A percentile compares a stretch with the other conserved stretches of the same genome.
These are phyloP conservation scores for Scopus umbretta DNA, from an alignment of 2,113 vertebrate genomes.

Conservation along the genomic window DNA sequence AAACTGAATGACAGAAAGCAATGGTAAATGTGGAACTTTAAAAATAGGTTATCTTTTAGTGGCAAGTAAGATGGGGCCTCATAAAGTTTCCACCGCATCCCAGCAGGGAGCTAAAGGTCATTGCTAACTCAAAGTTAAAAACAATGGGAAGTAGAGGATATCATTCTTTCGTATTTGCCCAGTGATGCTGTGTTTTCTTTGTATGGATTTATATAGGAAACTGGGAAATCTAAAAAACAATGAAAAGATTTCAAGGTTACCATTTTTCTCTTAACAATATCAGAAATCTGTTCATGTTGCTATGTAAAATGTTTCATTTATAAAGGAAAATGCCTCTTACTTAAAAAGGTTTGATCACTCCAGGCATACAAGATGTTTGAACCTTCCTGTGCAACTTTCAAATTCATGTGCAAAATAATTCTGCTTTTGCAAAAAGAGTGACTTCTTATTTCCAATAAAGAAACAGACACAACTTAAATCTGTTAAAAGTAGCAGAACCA, in stretches of 20 bases:
- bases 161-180: conserved; percentile 46
- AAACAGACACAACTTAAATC: background rate
- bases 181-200: conserved; percentile 56
- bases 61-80: conserved; percentile 41
- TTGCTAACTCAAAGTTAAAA: conserved; percentile 55
- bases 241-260: background rate
- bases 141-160: conserved; percentile 57
- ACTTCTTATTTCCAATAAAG: background rate
- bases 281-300: background rate
- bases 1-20: background rate
- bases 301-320: background rate
- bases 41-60: conserved; percentile 28
- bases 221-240: conserved; percentile 24
- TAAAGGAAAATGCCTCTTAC: background rate
- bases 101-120: conserved; percentile 65
- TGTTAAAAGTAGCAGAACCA: background rate
- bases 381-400: background rate
- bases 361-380: background rate
- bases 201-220: conserved; percentile 50
- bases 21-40: conserved; percentile 49
- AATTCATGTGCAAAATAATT: background rate
- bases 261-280: background rate
- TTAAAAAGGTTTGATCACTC: background rate
- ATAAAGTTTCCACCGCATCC: conserved; percentile 49
- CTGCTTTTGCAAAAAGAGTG: background rate